phyloP scores from a whole-genome alignment of 2,888 invertebrate species.

The Gisinianus flammeolus region DNA sequence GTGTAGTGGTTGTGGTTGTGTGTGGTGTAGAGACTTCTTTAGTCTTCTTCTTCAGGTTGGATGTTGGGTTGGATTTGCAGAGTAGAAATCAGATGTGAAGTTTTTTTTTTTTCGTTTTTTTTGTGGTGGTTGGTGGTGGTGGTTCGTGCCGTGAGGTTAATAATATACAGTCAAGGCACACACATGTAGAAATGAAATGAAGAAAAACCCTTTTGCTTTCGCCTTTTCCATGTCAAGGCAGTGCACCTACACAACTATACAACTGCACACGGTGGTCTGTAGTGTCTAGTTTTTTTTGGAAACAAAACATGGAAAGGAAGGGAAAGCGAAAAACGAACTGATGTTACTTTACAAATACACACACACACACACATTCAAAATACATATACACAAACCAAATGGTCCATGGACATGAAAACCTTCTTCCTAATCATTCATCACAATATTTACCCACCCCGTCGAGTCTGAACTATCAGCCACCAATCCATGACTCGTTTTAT shows the following conservation, averaged over 20 bases:
- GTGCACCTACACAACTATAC: too few species aligned
- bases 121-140: background rate
- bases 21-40: background rate
- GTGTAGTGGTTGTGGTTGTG: background rate
- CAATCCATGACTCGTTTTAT: background rate
- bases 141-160: background rate
- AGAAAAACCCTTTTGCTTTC: background rate
- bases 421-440: conserved; percentile 37
- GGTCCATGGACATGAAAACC: conserved; percentile 40
- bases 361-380: background rate
- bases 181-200: background rate
- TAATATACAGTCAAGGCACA: background rate
- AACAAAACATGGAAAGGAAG: conserved; percentile 13
- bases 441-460: conserved; percentile 34
- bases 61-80: background rate
- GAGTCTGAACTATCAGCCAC: conserved; percentile 11
- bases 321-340: conserved; percentile 7
- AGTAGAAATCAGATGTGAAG: conserved; percentile 19
- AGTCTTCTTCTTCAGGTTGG: background rate
- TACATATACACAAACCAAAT: conserved; percentile 6
- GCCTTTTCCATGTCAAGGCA: conserved; percentile 3
- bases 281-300: background rate
- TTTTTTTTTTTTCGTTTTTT: too few species aligned
- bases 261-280: too few species aligned
- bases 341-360: background rate